Evolutionary conservation across 2,113 vertebrate genomes (phyloP).

Genomic region (Cardinalis cardinalis): DNA sequence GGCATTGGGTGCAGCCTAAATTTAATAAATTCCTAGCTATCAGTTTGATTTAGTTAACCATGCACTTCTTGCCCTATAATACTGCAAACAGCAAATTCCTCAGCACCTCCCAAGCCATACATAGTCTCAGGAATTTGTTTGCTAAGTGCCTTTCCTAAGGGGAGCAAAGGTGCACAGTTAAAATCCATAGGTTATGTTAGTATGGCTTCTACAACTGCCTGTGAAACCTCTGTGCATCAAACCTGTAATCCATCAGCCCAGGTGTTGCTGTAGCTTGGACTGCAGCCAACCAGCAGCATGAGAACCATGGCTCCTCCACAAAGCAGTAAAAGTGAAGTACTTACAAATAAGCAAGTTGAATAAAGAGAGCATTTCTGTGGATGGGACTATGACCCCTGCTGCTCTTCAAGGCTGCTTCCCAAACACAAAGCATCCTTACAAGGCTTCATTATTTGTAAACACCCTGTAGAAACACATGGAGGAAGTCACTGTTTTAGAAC

Average conservation of each 20-base stretch:
- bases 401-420: conserved; percentile 30
- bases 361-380: not conserved
- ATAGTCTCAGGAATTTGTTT: not conserved
- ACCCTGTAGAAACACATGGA: not conserved
- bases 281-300: not conserved
- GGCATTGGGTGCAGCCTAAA: not conserved
- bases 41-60: not conserved
- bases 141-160: not conserved
- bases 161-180: not conserved
- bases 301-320: not conserved
- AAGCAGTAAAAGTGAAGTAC: conserved; percentile 19
- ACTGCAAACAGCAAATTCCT: not conserved
- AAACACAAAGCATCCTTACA: conserved; percentile 25
- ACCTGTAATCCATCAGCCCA: not conserved
- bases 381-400: conserved; percentile 2
- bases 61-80: not conserved
- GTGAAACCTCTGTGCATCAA: not conserved
- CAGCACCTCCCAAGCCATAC: not conserved
- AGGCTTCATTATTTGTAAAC: not conserved
- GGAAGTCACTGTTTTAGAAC: conserved; percentile 7
- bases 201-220: not conserved
- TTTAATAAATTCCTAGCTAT: not conserved
- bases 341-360: not conserved
- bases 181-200: not conserved
- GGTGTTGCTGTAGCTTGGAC: not conserved